Conservation (phyloP, 2,113 vertebrate genomes). For the Anser brachyrhynchus region DNA sequence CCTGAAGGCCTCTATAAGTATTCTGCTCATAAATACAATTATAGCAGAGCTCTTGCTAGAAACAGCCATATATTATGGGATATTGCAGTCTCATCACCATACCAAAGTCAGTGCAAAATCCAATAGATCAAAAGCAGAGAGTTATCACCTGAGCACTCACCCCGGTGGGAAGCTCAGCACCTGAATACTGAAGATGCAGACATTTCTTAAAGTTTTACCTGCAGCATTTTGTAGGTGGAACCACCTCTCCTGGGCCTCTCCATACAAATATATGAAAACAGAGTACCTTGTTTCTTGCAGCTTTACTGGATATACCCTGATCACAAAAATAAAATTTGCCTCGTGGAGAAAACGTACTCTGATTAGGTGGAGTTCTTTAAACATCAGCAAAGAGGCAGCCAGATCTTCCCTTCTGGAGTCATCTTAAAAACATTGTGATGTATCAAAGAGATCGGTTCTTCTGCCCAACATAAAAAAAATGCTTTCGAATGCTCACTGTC, state of each 20-base stretch:
- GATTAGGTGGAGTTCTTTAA: neutral
- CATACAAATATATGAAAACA: neutral
- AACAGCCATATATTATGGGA: slow-evolving; percentile 67
- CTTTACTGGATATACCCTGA: neutral
- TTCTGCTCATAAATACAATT: slow-evolving; percentile 76
- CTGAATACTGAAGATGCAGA: neutral
- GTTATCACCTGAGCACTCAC: slow-evolving; percentile 52
- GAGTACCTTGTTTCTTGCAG: neutral
- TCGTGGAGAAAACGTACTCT: neutral
- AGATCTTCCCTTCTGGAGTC: neutral
- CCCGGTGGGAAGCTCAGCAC: neutral
- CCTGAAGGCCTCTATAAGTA: slow-evolving; percentile 70
- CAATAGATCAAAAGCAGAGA: slow-evolving; percentile 70
- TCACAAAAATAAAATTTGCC: neutral
- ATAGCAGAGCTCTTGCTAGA: slow-evolving; percentile 61
- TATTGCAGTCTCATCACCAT: slow-evolving; percentile 67
- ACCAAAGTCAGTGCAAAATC: slow-evolving; percentile 64
- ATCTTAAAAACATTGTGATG: neutral
- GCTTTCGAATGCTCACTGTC: neutral
- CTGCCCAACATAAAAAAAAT: neutral
- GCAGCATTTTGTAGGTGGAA: neutral
- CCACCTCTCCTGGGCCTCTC: neutral
- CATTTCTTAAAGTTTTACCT: neutral
- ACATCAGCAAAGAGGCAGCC: neutral
- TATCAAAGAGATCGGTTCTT: neutral